Evolutionary conservation across 23 tunicate genomes (phyloP).

Genomic region (Ascidia mentula): DNA sequence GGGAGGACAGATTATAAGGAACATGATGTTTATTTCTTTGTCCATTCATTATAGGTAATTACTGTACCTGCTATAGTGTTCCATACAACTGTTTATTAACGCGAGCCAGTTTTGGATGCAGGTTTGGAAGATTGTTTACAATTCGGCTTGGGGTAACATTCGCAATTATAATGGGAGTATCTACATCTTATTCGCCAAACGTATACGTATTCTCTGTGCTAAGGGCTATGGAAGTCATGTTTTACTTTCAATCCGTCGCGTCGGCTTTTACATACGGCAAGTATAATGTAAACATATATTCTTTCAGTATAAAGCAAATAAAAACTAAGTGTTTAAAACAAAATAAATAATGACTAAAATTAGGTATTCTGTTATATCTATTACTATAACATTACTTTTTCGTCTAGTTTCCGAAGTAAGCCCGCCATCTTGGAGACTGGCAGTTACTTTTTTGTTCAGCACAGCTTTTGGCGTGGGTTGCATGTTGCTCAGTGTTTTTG

Average conservation of each 20-base stretch:
- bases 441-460: conserved; percentile 18
- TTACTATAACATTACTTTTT: not conserved
- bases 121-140: conserved; percentile 16
- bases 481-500: conserved; percentile 16
- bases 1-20: no score
- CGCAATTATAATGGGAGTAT: not conserved
- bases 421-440: conserved; percentile 16
- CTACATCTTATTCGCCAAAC: conserved; percentile 6
- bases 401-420: conserved; percentile 21
- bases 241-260: not conserved
- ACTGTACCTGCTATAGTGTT: no score
- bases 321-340: no score
- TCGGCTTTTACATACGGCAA: not conserved
- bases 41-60: no score
- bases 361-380: no score
- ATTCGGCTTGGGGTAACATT: not conserved
- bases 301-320: no score
- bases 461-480: conserved; percentile 23
- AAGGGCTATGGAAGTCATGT: not conserved
- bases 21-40: no score
- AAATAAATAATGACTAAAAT: no score
- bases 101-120: not conserved
- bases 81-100: not conserved
- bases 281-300: no score
- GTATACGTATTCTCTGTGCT: not conserved